Evolutionary conservation across 2,888 invertebrate genomes (phyloP).

Genomic region (Synanthedon formicaeformis): DNA sequence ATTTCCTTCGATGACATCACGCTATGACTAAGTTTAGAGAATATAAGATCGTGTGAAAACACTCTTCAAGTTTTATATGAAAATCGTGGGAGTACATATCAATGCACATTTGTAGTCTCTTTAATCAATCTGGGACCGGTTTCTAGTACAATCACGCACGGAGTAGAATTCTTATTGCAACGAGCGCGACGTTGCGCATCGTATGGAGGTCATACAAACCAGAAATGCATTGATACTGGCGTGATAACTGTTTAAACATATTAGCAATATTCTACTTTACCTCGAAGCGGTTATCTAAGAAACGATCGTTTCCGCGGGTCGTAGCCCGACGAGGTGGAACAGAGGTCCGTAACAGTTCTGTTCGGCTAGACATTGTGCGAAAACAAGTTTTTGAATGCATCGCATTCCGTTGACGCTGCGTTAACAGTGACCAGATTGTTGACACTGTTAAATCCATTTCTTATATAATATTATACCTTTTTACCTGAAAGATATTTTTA

Average conservation of each 20-base stretch:
- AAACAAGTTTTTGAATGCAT: constrained; percentile 57
- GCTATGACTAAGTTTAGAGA: neutral
- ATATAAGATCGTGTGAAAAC: neutral
- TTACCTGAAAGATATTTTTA: too few species aligned
- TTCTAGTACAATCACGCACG: constrained; percentile 20
- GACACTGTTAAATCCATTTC: too few species aligned
- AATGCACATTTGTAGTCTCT: constrained; percentile 5
- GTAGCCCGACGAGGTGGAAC: neutral
- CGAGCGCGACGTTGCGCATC: neutral
- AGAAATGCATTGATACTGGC: neutral
- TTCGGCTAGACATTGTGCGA: constrained; percentile 24
- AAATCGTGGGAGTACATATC: constrained; percentile 24
- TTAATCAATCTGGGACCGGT: constrained; percentile 41
- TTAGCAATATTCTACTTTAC: neutral
- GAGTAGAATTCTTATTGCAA: neutral
- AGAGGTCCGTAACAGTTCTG: neutral
- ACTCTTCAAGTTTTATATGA: neutral
- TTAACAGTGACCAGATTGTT: neutral
- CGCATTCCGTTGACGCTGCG: constrained; percentile 4
- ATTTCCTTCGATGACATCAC: neutral
- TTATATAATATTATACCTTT: too few species aligned
- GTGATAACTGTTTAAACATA: neutral
- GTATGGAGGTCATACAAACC: neutral
- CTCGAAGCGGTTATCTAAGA: neutral
- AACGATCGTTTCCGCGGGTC: neutral